Evolutionary conservation across 1,140 invertebrate genomes (phyloP), one percentile per base, ranked within the genome.

Genomic region (Drosophila asahinai): DNA sequence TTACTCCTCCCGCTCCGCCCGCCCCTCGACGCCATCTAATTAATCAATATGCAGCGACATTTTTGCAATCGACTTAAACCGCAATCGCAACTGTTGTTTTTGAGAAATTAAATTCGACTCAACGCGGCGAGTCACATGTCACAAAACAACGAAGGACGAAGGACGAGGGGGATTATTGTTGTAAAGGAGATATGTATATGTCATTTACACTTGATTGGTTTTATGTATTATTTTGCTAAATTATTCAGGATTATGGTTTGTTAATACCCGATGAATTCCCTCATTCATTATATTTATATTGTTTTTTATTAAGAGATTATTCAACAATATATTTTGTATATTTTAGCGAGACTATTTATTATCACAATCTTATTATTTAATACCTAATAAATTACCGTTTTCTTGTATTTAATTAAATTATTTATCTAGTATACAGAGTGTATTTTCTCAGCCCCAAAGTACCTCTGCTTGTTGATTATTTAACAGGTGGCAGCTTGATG

Each of bases 41-140:
- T 70, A 70, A 70, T 70, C 67, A 70, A 70, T 54, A 70, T 45
- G n/a, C 48, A 27, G 47, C 25, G 19, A 19, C 27, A 19, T 25
- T 42, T 45, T 9, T 8, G 43, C 51, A 33, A 64, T 54, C 22
- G 19, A 52, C 19, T 63, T 27, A 11, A 63, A 42, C 45, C 57
- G 49, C 25, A 27, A 33, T 47, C 22, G 17, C 2, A 5, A 11
- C 38, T 43, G 60, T 65, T 52, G 19, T 25, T 25, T 45, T 59
- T 66, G 22, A 14, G 11, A 22, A 72, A 59, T 74, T 61, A n/a
- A 43, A 43, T 58, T 51, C 62, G 30, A 54, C 40, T 52, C 52
- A 36, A 36, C 1, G 8, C 14, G 25, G n/a, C 1, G 8, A 9
- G 15, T 49, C 59, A 51, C 12, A 49, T 51, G 59, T 19, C 19